Evolutionary conservation across 2,797 vertebrate species (phyloP), one percentile per base, ranked within the genome.

Genomic region (Gymnocypris eckloni): DNA sequence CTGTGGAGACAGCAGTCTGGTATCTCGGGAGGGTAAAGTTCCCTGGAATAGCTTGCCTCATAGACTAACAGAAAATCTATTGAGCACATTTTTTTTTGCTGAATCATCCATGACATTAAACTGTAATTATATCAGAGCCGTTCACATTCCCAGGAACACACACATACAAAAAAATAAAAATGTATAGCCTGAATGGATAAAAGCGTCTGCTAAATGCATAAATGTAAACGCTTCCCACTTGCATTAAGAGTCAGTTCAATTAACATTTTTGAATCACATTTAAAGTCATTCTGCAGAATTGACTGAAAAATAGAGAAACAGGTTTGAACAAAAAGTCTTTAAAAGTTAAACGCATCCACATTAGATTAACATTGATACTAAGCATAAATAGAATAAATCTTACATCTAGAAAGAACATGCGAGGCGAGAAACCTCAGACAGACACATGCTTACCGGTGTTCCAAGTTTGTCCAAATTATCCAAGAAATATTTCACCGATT

Each of bases 401-500:
- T 9, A 48, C 20, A n/a, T 73, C 10, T 52, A 16, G 12, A 3
- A 83, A 73, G 22, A 69, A 54, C 20, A 77, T 48, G 25, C 9
- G 18, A 45, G 2, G 11, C 0, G 25, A 75, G 6, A 66, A 67
- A 33, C n/a, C 20, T 22, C 33, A n/a, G 43, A 39, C 16, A 18
- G 56, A 13, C 77, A 3, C 52, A 91, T 89, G 95, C 97, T 98
- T 96, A 99, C 98, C 93, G 92, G 93, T 91, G 97, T 95, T 92
- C 96, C 97, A 1, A 99, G 96, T 94, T 97, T 99, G 91, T 98
- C 97, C 97, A 99, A 96, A 95, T 98, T 98, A 92, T 99, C 98
- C 97, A 99, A 94, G 95, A 99, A 99, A 95, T 99, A 99, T 93
- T 98, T 99, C 90, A 99, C 97, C 1, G 98, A 99, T 94, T 99